phyloP scores from a whole-genome alignment of 2,113 vertebrate species.

The Diphyllodes magnificus region DNA sequence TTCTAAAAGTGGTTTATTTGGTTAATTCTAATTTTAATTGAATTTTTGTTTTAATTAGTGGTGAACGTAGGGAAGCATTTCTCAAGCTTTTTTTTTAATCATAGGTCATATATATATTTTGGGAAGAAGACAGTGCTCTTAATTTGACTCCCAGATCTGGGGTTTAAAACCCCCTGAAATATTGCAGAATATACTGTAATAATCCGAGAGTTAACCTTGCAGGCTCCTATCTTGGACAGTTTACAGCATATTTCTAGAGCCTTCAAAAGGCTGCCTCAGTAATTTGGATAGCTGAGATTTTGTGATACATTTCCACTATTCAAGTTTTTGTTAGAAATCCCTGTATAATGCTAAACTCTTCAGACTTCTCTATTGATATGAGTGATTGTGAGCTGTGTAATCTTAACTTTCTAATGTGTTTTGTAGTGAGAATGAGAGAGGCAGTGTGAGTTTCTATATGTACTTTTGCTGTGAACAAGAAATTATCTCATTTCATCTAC shows the following conservation, averaged over 20 bases:
- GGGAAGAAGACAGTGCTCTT: background rate
- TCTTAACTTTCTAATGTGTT: background rate
- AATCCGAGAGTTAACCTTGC: background rate
- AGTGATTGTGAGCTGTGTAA: background rate
- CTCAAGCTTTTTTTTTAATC: background rate
- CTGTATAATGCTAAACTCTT: background rate
- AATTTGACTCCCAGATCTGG: background rate
- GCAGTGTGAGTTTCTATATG: background rate
- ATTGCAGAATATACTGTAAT: background rate
- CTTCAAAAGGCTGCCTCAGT: background rate
- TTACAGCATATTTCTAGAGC: background rate
- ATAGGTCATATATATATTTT: background rate
- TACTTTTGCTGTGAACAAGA: background rate
- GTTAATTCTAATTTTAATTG: background rate
- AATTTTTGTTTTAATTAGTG: background rate
- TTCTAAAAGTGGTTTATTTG: background rate
- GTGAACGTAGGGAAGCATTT: background rate
- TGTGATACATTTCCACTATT: background rate
- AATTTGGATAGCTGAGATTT: background rate
- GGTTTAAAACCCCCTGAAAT: background rate
- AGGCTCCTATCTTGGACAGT: background rate
- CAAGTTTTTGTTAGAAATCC: background rate
- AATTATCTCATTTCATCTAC: background rate
- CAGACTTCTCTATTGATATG: background rate
- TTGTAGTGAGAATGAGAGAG: background rate